Evolutionary conservation across 2,113 vertebrate genomes (phyloP).

Genomic region (Larimichthys polyactis): DNA sequence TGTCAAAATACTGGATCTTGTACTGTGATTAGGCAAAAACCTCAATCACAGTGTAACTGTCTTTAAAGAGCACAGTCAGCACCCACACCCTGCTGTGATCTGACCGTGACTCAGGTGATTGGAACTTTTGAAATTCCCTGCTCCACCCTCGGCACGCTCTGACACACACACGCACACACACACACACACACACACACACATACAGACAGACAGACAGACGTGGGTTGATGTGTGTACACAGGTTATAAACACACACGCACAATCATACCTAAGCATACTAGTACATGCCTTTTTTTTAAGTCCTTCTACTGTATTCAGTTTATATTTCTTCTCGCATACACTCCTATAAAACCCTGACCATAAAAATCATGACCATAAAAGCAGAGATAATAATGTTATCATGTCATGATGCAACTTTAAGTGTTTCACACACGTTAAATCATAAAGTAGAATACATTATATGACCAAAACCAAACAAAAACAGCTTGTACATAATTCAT

Average conservation of each 20-base stretch:
- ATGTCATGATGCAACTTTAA: no score
- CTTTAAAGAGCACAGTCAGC: constrained; percentile 40
- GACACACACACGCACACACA: constrained; percentile 17
- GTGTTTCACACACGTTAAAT: neutral
- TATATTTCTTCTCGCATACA: neutral
- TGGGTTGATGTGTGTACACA: neutral
- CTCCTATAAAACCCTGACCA: neutral
- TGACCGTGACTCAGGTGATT: constrained; percentile 75
- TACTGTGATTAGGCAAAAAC: neutral
- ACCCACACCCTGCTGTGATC: constrained; percentile 49
- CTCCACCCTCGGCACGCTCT: constrained; percentile 36
- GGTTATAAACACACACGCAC: constrained; percentile 8
- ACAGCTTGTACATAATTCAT: neutral
- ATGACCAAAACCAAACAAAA: neutral
- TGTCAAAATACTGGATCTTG: neutral
- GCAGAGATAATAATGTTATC: neutral
- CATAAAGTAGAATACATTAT: neutral
- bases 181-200: constrained; percentile 15
- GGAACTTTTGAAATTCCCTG: constrained; percentile 73
- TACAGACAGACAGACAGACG: neutral
- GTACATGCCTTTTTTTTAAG: neutral
- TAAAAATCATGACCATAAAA: neutral
- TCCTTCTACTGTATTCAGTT: neutral
- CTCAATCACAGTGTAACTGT: neutral
- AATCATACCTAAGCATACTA: neutral